A percentile compares a stretch with the other conserved stretches of the same genome.
Conservation (phyloP, 2,888 invertebrate genomes). For the Oscheius sp. region DNA sequence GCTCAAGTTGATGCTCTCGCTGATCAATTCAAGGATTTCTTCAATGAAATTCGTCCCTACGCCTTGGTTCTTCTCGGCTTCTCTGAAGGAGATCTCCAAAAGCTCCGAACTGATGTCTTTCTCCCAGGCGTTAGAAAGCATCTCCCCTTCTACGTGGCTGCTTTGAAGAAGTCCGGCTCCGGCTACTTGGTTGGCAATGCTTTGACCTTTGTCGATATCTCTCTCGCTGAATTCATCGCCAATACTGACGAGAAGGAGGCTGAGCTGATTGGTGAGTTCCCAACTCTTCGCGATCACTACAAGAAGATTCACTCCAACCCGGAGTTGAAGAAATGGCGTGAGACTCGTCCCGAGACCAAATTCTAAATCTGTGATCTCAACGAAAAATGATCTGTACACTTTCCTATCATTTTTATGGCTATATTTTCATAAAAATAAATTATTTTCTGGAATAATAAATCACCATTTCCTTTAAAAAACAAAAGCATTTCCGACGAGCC, state of each 20-base stretch:
- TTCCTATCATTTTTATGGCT: neutral
- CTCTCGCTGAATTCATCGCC: conserved; percentile 55
- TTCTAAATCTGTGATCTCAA: conserved; percentile 17
- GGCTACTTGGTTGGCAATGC: conserved; percentile 56
- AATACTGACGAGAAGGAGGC: conserved; percentile 39
- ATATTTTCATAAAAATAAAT: no score
- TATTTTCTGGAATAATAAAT: no score
- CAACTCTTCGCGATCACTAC: conserved; percentile 42
- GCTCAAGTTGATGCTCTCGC: conserved; percentile 50
- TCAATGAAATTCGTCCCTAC: conserved; percentile 38
- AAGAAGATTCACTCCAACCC: conserved; percentile 58
- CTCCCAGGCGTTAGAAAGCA: conserved; percentile 56
- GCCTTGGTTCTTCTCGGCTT: conserved; percentile 42
- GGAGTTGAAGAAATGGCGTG: conserved; percentile 57
- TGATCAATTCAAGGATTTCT: conserved; percentile 51
- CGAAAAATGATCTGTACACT: no score
- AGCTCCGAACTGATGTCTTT: conserved; percentile 43
- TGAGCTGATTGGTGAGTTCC: conserved; percentile 51
- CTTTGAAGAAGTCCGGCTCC: conserved; percentile 42
- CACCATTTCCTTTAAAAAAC: no score
- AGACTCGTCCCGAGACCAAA: conserved; percentile 51
- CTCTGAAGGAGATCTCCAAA: conserved; percentile 39
- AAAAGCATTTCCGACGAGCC: conserved; percentile 21
- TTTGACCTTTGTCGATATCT: conserved; percentile 58
- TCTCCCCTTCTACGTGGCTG: conserved; percentile 48